Evolutionary conservation across 2,797 vertebrate species (phyloP), one percentile per base, ranked within the genome.

Genomic region (Benthosema pterotum): DNA sequence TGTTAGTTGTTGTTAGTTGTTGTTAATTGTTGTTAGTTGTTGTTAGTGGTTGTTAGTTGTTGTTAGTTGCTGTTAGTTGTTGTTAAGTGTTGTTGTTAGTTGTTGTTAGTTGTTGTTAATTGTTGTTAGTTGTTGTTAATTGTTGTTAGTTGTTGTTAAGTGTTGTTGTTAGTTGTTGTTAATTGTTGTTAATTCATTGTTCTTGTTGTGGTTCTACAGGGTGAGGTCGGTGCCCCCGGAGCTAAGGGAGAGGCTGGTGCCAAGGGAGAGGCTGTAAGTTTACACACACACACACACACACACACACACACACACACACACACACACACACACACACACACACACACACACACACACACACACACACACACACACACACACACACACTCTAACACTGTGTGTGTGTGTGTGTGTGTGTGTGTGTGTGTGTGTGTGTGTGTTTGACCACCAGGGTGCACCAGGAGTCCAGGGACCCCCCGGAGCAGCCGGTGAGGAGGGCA

Each of bases 221-320:
- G 97, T 67, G 97, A 99, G 65, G 89, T 76, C 63, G 97, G 97
- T 65, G 94, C 94, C 80, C 85, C 92, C 18, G 97, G 97, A 87
- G 71, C 89, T 91, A 99, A 98, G 79, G 97, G 97, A 80, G 97
- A 98, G 73, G 1, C 89, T 1, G 97, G 97, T 76, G 95, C 89
- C 59, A 99, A 99, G 88, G 97, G 97, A 84, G 97, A 99, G 75
- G 53, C 86, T 5, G 97, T 99, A 92, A 96, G 95, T 94, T 51
- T 16, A 11, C n/a, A 57, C 11, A 9, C 9, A 28, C 43, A 17
- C 1, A 0, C 0, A 13, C 52, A 52, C 43, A 49, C 13, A 57
- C 11, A 9, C 9, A 28, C 43, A 17, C 1, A 0, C 0, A 13
- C 52, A 52, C 43, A 49, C 49, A 17, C 1, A 0, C 0, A 13